Evolutionary conservation across 2,113 vertebrate genomes (phyloP).

Genomic region (Nothobranchius kuhntae): DNA sequence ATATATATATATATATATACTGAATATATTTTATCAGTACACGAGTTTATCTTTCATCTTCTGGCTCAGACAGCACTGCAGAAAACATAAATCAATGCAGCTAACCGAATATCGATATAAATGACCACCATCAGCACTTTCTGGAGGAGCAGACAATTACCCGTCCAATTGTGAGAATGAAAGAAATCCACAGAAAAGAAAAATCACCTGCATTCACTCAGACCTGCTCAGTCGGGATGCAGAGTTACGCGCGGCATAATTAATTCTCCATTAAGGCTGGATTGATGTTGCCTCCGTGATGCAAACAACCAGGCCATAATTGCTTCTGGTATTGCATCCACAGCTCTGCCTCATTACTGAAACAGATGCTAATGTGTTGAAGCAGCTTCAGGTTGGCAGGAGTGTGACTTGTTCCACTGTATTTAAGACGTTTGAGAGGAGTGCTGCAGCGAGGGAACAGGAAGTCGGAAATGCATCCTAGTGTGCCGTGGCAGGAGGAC

Average conservation of each 20-base stretch:
- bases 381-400: slow-evolving; percentile 58
- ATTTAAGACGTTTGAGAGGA: not conserved
- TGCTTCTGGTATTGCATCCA: slow-evolving; percentile 67
- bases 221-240: slow-evolving; percentile 61
- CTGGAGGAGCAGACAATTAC: slow-evolving; percentile 30
- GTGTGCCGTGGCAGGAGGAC: not conserved
- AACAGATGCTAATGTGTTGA: slow-evolving; percentile 73
- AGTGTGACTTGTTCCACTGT: slow-evolving; percentile 24
- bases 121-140: slow-evolving; percentile 16
- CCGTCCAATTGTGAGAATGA: slow-evolving; percentile 30
- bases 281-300: slow-evolving; percentile 67
- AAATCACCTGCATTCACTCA: slow-evolving; percentile 37
- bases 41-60: slow-evolving; percentile 17
- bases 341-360: slow-evolving; percentile 66
- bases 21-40: too few relatives aligned
- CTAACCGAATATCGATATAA: slow-evolving; percentile 35
- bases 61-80: not conserved
- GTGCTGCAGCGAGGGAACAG: not conserved
- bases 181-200: slow-evolving; percentile 27
- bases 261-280: slow-evolving; percentile 76
- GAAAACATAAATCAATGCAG: slow-evolving; percentile 14
- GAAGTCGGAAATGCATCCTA: slow-evolving; percentile 27
- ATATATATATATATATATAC: too few relatives aligned
- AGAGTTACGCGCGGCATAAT: slow-evolving; percentile 71
- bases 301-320: slow-evolving; percentile 68